Evolutionary conservation across 2,888 invertebrate genomes (phyloP).

Genomic region (Parochlus steinenii): DNA sequence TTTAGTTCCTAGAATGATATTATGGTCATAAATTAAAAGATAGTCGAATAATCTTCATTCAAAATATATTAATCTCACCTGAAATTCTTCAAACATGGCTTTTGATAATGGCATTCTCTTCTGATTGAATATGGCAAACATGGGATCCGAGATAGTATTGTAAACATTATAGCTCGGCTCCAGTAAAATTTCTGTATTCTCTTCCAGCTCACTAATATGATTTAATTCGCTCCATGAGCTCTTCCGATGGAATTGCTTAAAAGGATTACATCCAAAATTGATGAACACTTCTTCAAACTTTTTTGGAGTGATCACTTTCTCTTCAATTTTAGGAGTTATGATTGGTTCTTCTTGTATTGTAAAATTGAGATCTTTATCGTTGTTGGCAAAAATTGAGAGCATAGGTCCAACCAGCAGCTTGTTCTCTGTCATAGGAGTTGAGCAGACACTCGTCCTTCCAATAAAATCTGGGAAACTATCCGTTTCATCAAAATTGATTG

Average conservation of each 20-base stretch:
- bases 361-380: neutral
- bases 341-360: neutral
- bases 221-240: conserved; percentile 33
- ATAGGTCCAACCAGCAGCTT: conserved; percentile 56
- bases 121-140: conserved; percentile 56
- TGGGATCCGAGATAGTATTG: conserved; percentile 62
- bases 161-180: conserved; percentile 30
- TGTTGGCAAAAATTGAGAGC: conserved; percentile 49
- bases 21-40: too few relatives aligned
- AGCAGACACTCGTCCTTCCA: conserved; percentile 58
- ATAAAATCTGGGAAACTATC: conserved; percentile 41
- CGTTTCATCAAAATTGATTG: conserved; percentile 35
- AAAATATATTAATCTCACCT: conserved; percentile 21
- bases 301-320: neutral
- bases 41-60: neutral
- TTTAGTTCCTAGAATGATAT: neutral
- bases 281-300: conserved; percentile 6
- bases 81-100: conserved; percentile 50
- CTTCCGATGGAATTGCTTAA: conserved; percentile 34
- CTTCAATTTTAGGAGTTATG: neutral
- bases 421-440: conserved; percentile 62
- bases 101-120: conserved; percentile 60
- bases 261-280: conserved; percentile 17
- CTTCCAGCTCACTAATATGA: conserved; percentile 27
- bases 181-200: too few relatives aligned